Evolutionary conservation across 2,113 vertebrate genomes (phyloP).

Genomic region (Furnarius figulus): DNA sequence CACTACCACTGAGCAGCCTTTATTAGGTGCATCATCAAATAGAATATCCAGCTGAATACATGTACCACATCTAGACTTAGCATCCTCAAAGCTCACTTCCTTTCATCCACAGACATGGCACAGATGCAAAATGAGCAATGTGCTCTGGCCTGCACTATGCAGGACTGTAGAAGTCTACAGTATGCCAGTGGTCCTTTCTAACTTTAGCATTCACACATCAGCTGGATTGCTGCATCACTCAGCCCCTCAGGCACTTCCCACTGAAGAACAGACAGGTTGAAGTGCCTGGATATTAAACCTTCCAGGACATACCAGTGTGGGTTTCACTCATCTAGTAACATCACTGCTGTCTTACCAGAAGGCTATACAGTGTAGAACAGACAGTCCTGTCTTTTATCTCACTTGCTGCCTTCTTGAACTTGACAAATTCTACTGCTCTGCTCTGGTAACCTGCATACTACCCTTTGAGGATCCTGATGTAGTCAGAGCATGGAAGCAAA

Average conservation of each 20-base stretch:
- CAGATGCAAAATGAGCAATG: not conserved
- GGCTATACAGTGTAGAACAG: not conserved
- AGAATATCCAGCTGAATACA: not conserved
- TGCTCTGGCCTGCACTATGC: not conserved
- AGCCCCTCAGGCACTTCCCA: not conserved
- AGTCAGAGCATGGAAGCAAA: not conserved
- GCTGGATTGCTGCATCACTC: not conserved
- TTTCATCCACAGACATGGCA: not conserved
- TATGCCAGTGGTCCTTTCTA: not conserved
- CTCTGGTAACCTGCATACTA: not conserved
- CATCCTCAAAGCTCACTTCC: not conserved
- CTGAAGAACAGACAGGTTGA: not conserved
- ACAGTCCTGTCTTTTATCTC: not conserved
- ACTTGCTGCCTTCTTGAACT: slow-evolving; percentile 6
- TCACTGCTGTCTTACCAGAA: not conserved
- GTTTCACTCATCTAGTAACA: not conserved
- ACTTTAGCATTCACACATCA: not conserved
- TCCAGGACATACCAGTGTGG: not conserved
- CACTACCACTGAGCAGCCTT: not conserved
- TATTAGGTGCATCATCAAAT: not conserved
- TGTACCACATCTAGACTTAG: not conserved
- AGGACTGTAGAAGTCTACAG: not conserved
- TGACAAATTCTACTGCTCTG: not conserved
- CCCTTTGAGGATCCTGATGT: not conserved
- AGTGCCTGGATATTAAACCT: not conserved